Evolutionary conservation across 2,797 vertebrate genomes (phyloP).

Genomic region (Neosilurus mollespiculum): DNA sequence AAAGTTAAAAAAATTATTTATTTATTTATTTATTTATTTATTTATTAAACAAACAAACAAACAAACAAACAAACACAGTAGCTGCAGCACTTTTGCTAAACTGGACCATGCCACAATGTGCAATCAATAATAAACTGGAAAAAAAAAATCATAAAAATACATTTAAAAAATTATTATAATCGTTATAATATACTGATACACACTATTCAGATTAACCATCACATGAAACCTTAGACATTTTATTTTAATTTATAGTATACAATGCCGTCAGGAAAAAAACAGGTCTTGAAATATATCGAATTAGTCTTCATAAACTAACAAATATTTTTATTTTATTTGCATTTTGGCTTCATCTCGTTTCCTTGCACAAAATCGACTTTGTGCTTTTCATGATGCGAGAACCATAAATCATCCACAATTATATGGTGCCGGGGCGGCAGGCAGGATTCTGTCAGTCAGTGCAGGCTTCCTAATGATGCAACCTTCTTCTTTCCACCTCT

Average conservation of each 20-base stretch:
- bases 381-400: not conserved
- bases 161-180: too few species aligned
- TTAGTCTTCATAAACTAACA: conserved; percentile 7
- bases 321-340: conserved; percentile 1
- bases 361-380: not conserved
- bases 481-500: not conserved
- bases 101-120: not conserved
- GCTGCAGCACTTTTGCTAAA: not conserved
- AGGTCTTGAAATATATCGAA: not conserved
- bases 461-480: conserved; percentile 10
- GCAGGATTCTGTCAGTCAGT: not conserved
- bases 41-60: too few species aligned
- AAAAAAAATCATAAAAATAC: too few species aligned
- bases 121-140: not conserved
- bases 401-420: conserved; percentile 8
- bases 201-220: not conserved
- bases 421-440: not conserved
- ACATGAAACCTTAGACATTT: not conserved
- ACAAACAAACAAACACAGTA: not conserved
- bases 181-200: not conserved
- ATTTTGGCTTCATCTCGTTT: conserved; percentile 1
- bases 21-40: too few species aligned
- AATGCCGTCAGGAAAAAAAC: not conserved
- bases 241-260: not conserved
- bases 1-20: too few species aligned